Evolutionary conservation across 2,888 invertebrate genomes (phyloP), one percentile per base, ranked within the genome.

Genomic region (Chrysina gloriosa): DNA sequence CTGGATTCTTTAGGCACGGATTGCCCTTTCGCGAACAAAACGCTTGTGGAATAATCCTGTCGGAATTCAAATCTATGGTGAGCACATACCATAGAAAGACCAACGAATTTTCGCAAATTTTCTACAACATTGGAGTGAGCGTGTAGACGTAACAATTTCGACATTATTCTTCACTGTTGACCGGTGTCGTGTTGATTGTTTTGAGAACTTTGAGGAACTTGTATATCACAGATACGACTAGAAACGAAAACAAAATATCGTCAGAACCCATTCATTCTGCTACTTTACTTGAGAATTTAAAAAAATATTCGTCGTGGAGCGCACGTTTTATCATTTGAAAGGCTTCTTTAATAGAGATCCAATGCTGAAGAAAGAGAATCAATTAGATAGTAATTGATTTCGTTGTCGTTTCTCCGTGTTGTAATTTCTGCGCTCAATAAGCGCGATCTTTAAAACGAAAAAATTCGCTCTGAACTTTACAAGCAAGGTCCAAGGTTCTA

Each of bases 161-260:
- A 34, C 56, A 66, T 66, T 34, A 6, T 64, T 45, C 11, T 29
- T 31, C 23, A 42, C 14, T 61, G 36, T 63, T 58, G 7, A 19
- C 19, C 36, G 11, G 4, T 54, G 11, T 21, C 7, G 36, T 36
- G 34, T 7, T 52, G 14, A 11, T 27, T 52, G 4, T 25, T 48
- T 25, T 19, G n/a, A 23, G 7, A 25, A 11, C 21, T n/a, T 47
- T 56, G 23, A 52, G 48, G 50, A 48, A 64, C 34, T 19, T 21
- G 34, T 14, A 52, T 64, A 64, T 64, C 64, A 64, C 64, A 64
- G 64, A 64, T 48, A 50, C 23, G 16, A 11, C 52, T 48, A 36
- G 11, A 50, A 64, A 50, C 19, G 31, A 48, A 64, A 34, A 61
- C 25, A 27, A 54, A 39, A 16, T 29, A 52, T 25, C 25, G 29